A percentile compares a stretch with the other conserved stretches of the same genome.
Evolutionary conservation across 2,888 invertebrate species (phyloP).

Genomic region (Morpho helenor): DNA sequence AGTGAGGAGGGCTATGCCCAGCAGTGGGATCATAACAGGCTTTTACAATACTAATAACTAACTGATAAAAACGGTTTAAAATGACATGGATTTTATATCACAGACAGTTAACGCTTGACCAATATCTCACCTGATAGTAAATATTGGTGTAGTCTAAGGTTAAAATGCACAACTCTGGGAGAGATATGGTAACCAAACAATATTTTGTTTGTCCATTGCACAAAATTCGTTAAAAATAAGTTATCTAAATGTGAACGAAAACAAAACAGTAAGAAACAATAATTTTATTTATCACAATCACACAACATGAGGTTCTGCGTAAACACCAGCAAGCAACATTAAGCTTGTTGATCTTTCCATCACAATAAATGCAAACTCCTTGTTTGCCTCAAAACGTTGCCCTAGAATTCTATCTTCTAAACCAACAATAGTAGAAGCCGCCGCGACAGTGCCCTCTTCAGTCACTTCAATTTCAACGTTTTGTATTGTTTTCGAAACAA

Average conservation of each 20-base stretch:
- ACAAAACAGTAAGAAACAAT: slow-evolving; percentile 12
- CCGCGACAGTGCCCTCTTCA: slow-evolving; percentile 86
- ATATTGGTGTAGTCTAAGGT: too few species aligned
- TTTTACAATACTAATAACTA: too few species aligned
- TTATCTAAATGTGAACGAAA: slow-evolving; percentile 12
- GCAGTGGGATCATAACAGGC: too few species aligned
- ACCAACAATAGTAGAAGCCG: slow-evolving; percentile 77
- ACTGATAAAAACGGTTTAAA: too few species aligned
- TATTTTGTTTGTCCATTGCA: too few species aligned
- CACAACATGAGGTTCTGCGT: slow-evolving; percentile 49
- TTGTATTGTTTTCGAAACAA: slow-evolving; percentile 81
- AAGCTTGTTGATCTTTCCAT: slow-evolving; percentile 79
- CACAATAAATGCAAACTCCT: slow-evolving; percentile 83
- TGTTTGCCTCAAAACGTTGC: slow-evolving; percentile 81
- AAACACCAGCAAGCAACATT: slow-evolving; percentile 81
- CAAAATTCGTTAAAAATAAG: neutral
- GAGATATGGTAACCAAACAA: too few species aligned
- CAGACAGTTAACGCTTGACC: too few species aligned
- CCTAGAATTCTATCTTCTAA: slow-evolving; percentile 63
- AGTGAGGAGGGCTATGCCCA: too few species aligned
- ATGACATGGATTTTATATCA: too few species aligned
- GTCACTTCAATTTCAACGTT: slow-evolving; percentile 85
- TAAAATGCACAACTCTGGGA: too few species aligned
- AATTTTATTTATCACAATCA: slow-evolving; percentile 30
- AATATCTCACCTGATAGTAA: too few species aligned